A percentile compares a stretch with the other conserved stretches of the same genome.
phyloP scores from a whole-genome alignment of 2,888 invertebrate genomes.

The Monopis laevigella region DNA sequence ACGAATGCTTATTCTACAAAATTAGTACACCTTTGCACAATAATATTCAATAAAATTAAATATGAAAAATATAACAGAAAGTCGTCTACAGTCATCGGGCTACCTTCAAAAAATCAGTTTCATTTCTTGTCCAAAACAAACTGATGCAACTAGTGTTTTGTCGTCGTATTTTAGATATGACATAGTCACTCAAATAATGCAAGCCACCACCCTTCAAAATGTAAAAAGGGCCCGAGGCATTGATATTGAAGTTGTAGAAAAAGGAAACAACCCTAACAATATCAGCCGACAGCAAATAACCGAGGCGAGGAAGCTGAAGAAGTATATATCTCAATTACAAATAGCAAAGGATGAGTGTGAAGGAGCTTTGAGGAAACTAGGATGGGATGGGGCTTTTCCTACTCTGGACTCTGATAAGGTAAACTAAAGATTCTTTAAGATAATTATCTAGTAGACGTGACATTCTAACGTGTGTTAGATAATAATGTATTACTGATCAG shows the following conservation, averaged over 20 bases:
- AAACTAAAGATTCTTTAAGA: too few relatives aligned
- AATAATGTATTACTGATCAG: too few relatives aligned
- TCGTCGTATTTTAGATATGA: slow-evolving; percentile 75
- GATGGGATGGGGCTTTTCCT: slow-evolving; percentile 79
- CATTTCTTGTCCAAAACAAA: too few relatives aligned
- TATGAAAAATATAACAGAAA: too few relatives aligned
- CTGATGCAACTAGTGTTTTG: too few relatives aligned
- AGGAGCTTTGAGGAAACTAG: slow-evolving; percentile 75
- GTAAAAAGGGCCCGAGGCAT: slow-evolving; percentile 86
- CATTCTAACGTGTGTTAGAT: too few relatives aligned
- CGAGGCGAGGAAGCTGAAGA: slow-evolving; percentile 83
- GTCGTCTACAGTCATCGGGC: too few relatives aligned
- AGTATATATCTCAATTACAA: slow-evolving; percentile 84
- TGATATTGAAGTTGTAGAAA: slow-evolving; percentile 69
- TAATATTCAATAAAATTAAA: too few relatives aligned
- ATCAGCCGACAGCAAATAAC: slow-evolving; percentile 80
- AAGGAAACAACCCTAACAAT: slow-evolving; percentile 60
- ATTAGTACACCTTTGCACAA: too few relatives aligned
- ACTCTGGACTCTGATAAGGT: slow-evolving; percentile 52
- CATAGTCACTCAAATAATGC: slow-evolving; percentile 92
- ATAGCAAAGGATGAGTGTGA: slow-evolving; percentile 86
- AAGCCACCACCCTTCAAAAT: slow-evolving; percentile 91
- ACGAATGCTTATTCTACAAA: too few relatives aligned
- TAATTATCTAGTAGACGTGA: too few relatives aligned
- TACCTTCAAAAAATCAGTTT: too few relatives aligned